phyloP scores from a whole-genome alignment of 1,140 invertebrate species.

The Drosophila tristis region DNA sequence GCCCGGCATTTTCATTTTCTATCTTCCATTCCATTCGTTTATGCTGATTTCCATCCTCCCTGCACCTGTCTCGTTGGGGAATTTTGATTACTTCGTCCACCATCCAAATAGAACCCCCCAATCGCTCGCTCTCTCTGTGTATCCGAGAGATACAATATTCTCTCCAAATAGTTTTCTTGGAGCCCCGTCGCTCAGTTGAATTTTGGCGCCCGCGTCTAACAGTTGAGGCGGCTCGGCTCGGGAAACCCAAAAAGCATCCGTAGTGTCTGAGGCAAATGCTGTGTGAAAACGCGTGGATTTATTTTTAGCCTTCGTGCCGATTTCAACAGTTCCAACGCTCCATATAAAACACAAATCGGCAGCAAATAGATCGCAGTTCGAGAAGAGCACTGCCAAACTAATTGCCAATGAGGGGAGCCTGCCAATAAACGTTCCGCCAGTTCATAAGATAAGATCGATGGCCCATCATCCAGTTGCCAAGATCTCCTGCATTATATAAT shows the following conservation, averaged over 20 bases:
- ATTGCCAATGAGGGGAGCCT: slow-evolving; percentile 16
- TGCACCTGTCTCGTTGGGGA: slow-evolving; percentile 23
- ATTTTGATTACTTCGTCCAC: slow-evolving; percentile 36
- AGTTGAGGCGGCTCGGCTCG: slow-evolving; percentile 9
- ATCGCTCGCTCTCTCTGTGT: slow-evolving; percentile 8
- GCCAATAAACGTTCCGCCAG: slow-evolving; percentile 10
- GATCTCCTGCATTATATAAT: slow-evolving; percentile 39
- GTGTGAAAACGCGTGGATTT: slow-evolving; percentile 40
- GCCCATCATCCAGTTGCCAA: slow-evolving; percentile 4
- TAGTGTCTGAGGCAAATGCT: slow-evolving; percentile 45
- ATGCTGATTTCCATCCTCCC: too few species aligned
- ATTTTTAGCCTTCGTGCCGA: slow-evolving; percentile 51
- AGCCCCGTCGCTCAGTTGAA: slow-evolving; percentile 48
- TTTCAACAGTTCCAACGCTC: slow-evolving; percentile 35
- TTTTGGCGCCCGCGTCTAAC: slow-evolving; percentile 60
- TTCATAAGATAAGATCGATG: slow-evolving; percentile 9
- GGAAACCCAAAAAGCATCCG: slow-evolving; percentile 25
- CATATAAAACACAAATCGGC: slow-evolving; percentile 20
- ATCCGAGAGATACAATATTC: slow-evolving; percentile 4
- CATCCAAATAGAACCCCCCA: slow-evolving; percentile 36
- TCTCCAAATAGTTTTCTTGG: slow-evolving; percentile 42
- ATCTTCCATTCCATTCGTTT: too few species aligned
- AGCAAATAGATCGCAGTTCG: slow-evolving; percentile 4
- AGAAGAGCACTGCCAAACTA: slow-evolving; percentile 40
- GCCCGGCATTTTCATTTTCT: too few species aligned